phyloP scores from a whole-genome alignment of 2,797 vertebrate genomes.

The Cephalopachus bancanus region DNA sequence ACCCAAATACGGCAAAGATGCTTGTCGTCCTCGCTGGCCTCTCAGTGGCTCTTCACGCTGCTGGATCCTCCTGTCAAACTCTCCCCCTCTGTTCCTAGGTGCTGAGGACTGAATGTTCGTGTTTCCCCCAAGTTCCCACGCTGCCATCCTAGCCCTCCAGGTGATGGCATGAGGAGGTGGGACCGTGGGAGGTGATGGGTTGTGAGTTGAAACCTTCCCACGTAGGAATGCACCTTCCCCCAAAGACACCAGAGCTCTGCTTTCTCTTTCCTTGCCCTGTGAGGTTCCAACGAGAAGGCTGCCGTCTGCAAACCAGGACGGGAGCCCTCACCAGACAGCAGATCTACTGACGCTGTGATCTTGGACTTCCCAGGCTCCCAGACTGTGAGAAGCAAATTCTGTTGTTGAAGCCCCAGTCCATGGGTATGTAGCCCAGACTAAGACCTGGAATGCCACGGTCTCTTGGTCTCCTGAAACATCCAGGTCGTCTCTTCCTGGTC shows the following conservation, averaged over 20 bases:
- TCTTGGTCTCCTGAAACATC: neutral
- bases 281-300: neutral
- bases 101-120: neutral
- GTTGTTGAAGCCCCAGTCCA: neutral
- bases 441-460: neutral
- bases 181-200: neutral
- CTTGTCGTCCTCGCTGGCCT: neutral
- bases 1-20: neutral
- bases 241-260: neutral
- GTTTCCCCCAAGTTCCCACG: neutral
- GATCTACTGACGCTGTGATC: neutral
- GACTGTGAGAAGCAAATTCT: neutral
- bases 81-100: neutral
- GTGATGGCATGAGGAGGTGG: neutral
- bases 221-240: neutral
- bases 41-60: neutral
- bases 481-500: neutral
- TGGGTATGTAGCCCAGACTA: neutral
- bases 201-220: neutral
- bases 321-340: neutral
- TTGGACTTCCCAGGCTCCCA: neutral
- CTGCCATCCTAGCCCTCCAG: neutral
- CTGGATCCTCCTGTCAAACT: neutral
- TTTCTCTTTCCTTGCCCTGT: neutral
- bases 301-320: neutral